Conservation (phyloP, 2,888 invertebrate species). For the Apomyelois bistriatella region DNA sequence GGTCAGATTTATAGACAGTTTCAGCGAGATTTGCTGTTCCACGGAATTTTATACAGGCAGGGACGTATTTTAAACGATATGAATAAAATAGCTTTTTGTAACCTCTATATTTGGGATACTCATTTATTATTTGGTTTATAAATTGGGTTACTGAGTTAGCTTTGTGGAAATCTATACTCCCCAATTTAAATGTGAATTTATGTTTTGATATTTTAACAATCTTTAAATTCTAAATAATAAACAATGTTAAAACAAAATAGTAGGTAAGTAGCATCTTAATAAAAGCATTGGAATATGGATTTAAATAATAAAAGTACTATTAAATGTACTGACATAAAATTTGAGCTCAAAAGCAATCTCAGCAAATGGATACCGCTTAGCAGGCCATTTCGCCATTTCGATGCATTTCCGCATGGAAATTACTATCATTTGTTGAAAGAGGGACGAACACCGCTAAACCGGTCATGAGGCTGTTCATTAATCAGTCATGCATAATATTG, state of each 20-base stretch:
- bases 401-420: conserved; percentile 75
- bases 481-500: conserved; percentile 22
- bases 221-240: too few relatives aligned
- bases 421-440: conserved; percentile 71
- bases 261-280: too few relatives aligned
- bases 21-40: conserved; percentile 56
- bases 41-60: conserved; percentile 46
- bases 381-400: conserved; percentile 71
- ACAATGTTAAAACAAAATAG: too few relatives aligned
- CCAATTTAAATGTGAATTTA: too few relatives aligned
- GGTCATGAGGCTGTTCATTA: conserved; percentile 45
- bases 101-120: neutral
- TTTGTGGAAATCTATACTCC: too few relatives aligned
- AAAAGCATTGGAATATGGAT: neutral
- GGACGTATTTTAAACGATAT: conserved; percentile 44
- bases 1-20: conserved; percentile 74
- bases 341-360: conserved; percentile 63
- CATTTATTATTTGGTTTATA: neutral
- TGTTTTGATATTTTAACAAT: too few relatives aligned
- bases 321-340: conserved; percentile 52
- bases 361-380: conserved; percentile 69
- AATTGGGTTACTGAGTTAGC: neutral
- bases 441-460: conserved; percentile 55
- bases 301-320: conserved; percentile 25
- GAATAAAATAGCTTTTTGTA: conserved; percentile 34